A percentile compares a stretch with the other conserved stretches of the same genome.
phyloP scores from a whole-genome alignment of 2,113 vertebrate genomes.

The Odocoileus hemionus region DNA sequence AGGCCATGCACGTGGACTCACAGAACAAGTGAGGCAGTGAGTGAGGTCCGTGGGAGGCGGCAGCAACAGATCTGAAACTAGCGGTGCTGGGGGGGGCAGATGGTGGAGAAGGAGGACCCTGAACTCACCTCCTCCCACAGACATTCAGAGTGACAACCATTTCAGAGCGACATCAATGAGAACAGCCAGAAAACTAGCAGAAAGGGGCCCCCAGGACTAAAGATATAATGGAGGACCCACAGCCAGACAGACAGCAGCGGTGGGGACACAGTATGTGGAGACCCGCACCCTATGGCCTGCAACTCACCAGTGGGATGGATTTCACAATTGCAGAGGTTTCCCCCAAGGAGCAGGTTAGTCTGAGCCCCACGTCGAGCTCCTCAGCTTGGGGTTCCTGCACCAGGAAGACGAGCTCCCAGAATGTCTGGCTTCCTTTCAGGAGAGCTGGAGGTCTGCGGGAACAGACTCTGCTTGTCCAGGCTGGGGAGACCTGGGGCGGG shows the following conservation, averaged over 20 bases:
- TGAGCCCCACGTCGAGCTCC: neutral
- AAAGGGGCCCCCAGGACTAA: neutral
- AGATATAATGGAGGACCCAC: accelerated
- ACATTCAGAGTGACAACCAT: too few relatives aligned
- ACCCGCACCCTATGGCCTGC: neutral
- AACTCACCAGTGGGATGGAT: too few relatives aligned
- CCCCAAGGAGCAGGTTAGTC: neutral
- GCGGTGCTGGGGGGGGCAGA: neutral
- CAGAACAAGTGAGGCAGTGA: neutral
- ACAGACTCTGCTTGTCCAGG: neutral
- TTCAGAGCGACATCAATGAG: neutral
- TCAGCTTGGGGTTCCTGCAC: neutral
- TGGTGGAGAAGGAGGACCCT: neutral
- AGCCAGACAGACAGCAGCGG: neutral
- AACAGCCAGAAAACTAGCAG: neutral
- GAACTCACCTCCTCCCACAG: neutral
- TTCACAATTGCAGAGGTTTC: neutral
- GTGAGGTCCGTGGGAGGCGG: neutral
- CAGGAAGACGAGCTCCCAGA: neutral
- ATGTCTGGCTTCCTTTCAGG: neutral
- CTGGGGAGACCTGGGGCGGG: neutral
- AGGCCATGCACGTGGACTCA: neutral
- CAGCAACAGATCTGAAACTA: neutral
- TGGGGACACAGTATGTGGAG: neutral
- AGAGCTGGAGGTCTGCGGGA: neutral